Base-by-base conservation (phyloP, 2,888 invertebrate species). In the Autographa pulchrina region DNA sequence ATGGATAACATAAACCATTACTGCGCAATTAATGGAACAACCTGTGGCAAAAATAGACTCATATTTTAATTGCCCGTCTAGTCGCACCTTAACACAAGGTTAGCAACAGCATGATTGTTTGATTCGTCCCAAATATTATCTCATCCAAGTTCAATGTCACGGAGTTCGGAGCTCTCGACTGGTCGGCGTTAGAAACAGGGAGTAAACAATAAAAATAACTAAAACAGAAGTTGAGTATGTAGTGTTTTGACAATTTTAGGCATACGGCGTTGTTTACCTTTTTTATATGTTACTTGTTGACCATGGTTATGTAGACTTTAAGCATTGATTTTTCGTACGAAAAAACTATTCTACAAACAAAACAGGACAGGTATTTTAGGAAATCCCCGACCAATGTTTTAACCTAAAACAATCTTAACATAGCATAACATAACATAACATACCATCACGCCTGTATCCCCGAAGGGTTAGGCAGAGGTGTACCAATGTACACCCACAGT, bases 71-170 rank as follows among this genome's bases (percentile, higher is more conserved):
- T 38, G 38, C 38, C 38, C 38, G 9, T 38, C 38, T 38, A 38
- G 11, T 11, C 38, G 9, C 38, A 11, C 38, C 38, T 38, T 48
- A 48, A n/a, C 20, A 18, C 25, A 8, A 18, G 54, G 25, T 25
- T 56, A 56, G 54, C 54, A 56, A 56, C 54, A 20, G 54, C n/a
- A 20, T 25, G 54, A 56, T 56, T 1, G 20, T 18, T 20, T 20
- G 4, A 56, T 56, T 56, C 54, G 11, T 56, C 54, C 20, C 20
- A 20, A 56, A 14, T 56, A 25, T 56, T 56, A 56, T 56, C 54
- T 56, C 54, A 56, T 2, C 4, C 54, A 56, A 56, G 54, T 56
- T 56, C 54, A 56, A 56, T 56, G 54, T 56, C 54, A 56, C 25
- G 13, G 20, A 20, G 54, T 13, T 20, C 13, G 11, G 20, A 11